Percentiles rank a stretch among this genome's conserved stretches.
These are phyloP conservation scores for Vollenhovia emeryi DNA, from an alignment of 1,140 invertebrate species.

Conservation along the genomic window DNA sequence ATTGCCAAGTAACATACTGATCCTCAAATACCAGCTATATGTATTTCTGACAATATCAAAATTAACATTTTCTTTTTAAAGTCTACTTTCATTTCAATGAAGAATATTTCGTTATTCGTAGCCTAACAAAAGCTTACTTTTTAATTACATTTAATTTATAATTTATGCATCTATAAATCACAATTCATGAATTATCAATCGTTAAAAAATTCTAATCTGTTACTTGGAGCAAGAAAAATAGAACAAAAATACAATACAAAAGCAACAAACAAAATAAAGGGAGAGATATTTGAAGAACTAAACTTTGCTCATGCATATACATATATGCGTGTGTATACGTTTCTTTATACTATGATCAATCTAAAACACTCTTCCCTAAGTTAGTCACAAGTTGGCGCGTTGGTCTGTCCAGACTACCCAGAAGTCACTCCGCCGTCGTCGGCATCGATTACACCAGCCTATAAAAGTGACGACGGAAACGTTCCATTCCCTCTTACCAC, in stretches of 20 bases:
- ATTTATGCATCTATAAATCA: background rate
- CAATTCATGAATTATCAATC: background rate
- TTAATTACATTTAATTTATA: background rate
- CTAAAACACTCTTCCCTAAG: background rate
- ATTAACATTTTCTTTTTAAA: background rate
- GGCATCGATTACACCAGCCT: conserved; percentile 71
- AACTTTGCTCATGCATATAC: background rate
- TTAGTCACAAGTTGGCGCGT: conserved; percentile 20
- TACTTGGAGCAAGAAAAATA: background rate
- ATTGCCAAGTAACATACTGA: background rate
- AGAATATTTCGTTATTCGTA: background rate
- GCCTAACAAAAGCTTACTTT: background rate
- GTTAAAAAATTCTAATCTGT: conserved; percentile 4
- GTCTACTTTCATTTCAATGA: background rate
- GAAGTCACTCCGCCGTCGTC: conserved; percentile 36
- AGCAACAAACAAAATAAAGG: background rate
- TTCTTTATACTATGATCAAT: background rate
- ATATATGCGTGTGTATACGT: too few species aligned
- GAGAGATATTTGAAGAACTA: background rate
- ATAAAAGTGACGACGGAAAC: conserved; percentile 73
- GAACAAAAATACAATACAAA: background rate
- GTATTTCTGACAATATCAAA: background rate
- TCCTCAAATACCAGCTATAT: background rate
- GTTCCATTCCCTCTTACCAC: conserved; percentile 51
- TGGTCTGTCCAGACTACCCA: conserved; percentile 6